Evolutionary conservation across 1,140 invertebrate species (phyloP).

Genomic region (Hirudo medicinalis): DNA sequence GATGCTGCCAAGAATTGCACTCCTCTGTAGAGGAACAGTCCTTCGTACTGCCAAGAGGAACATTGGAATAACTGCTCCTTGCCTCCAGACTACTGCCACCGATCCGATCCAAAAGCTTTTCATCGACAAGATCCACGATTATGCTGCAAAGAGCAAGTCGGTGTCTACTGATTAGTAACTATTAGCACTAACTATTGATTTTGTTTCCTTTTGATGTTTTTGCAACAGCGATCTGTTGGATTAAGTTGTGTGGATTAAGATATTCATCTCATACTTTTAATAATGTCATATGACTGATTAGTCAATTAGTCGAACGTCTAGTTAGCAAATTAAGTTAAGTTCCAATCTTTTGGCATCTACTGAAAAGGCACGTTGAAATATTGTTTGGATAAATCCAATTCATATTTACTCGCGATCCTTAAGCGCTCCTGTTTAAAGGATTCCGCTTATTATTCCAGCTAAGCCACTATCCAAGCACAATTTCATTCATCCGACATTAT

Average conservation of each 20-base stretch:
- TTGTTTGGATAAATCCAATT: too few relatives aligned
- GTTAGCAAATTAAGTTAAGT: too few relatives aligned
- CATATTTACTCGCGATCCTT: too few relatives aligned
- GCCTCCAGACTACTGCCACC: slow-evolving; percentile 42
- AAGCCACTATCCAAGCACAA: too few relatives aligned
- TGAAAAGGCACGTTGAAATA: too few relatives aligned
- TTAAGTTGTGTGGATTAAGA: neutral
- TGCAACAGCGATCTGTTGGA: neutral
- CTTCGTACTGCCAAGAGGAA: neutral
- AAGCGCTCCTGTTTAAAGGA: too few relatives aligned
- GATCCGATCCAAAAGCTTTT: slow-evolving; percentile 90
- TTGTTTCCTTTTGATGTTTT: neutral
- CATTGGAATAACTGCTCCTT: slow-evolving; percentile 10
- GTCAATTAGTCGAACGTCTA: too few relatives aligned
- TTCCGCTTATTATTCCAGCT: too few relatives aligned
- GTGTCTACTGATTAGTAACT: slow-evolving; percentile 30
- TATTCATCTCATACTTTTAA: too few relatives aligned
- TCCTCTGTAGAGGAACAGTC: neutral
- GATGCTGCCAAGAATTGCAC: neutral
- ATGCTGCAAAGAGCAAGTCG: slow-evolving; percentile 60
- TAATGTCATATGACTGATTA: too few relatives aligned
- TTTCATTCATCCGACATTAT: too few relatives aligned
- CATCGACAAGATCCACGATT: slow-evolving; percentile 78
- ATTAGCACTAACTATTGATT: slow-evolving; percentile 8
- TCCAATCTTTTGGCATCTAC: too few relatives aligned